Conservation (phyloP, 2,888 invertebrate species). For the Callosobruchus maculatus region DNA sequence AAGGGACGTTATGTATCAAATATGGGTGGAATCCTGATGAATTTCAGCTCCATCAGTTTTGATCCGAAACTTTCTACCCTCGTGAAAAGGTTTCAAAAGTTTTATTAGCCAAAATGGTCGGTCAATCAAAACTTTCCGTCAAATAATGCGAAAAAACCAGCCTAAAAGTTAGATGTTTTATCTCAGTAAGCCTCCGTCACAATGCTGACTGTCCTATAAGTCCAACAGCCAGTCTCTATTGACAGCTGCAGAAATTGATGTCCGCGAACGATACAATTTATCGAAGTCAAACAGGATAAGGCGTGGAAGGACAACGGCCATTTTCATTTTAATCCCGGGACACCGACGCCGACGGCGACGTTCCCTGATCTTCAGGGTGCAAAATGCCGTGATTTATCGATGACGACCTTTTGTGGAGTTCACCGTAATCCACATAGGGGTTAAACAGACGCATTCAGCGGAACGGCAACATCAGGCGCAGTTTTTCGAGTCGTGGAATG, state of each 20-base stretch:
- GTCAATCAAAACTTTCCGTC: too few species aligned
- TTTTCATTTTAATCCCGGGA: background rate
- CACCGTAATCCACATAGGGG: background rate
- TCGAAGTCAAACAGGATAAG: background rate
- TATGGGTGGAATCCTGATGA: too few species aligned
- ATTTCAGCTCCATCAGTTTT: too few species aligned
- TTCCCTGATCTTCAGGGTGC: background rate
- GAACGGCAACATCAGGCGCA: background rate
- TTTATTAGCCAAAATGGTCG: too few species aligned
- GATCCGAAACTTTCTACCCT: too few species aligned
- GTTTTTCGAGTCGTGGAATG: too few species aligned
- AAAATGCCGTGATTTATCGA: background rate
- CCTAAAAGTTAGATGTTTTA: too few species aligned
- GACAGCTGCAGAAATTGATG: background rate
- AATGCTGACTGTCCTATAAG: background rate
- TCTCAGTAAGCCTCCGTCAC: background rate
- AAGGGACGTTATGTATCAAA: too few species aligned
- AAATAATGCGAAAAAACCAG: too few species aligned
- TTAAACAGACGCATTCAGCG: background rate
- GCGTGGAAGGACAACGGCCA: background rate
- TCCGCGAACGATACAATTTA: background rate
- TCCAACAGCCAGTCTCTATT: background rate
- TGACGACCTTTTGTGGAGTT: background rate
- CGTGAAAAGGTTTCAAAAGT: too few species aligned
- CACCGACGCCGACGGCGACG: background rate